phyloP scores from a whole-genome alignment of 2,113 vertebrate genomes.

The Xerus inauris region DNA sequence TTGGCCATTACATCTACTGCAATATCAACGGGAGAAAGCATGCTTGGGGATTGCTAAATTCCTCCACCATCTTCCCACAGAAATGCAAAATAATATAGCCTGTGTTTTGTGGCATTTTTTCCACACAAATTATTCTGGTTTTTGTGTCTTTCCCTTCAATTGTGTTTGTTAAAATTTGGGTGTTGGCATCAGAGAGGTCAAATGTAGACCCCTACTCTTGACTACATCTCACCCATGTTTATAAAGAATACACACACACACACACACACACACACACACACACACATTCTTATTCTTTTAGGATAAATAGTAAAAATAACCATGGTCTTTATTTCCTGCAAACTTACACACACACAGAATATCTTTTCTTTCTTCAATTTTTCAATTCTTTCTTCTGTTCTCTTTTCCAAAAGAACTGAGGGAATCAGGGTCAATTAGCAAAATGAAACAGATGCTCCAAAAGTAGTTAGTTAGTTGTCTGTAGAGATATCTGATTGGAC shows the following conservation, averaged over 20 bases:
- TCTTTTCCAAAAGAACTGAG: conserved; percentile 40
- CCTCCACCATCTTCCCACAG: not conserved
- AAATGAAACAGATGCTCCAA: conserved; percentile 72
- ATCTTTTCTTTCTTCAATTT: not conserved
- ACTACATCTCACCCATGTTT: not conserved
- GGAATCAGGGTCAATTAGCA: conserved; percentile 46
- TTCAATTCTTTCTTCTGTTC: not conserved
- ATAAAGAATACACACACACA: not conserved
- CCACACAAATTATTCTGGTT: not conserved
- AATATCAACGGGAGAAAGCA: not conserved
- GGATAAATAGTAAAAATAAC: conserved; percentile 9
- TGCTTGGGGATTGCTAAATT: not conserved
- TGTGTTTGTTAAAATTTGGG: not conserved
- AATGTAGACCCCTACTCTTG: not conserved
- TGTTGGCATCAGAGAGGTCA: not conserved
- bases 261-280: too few species aligned
- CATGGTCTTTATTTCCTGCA: not conserved
- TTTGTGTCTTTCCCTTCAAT: not conserved
- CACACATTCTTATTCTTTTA: not conserved
- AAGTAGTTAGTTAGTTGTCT: conserved; percentile 58
- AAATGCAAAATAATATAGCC: not conserved
- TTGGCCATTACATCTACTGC: not conserved
- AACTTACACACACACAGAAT: not conserved
- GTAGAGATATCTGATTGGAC: conserved; percentile 68
- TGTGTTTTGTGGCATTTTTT: not conserved